Conservation (phyloP, 1,140 invertebrate genomes). For the Parapsyche elsis region DNA sequence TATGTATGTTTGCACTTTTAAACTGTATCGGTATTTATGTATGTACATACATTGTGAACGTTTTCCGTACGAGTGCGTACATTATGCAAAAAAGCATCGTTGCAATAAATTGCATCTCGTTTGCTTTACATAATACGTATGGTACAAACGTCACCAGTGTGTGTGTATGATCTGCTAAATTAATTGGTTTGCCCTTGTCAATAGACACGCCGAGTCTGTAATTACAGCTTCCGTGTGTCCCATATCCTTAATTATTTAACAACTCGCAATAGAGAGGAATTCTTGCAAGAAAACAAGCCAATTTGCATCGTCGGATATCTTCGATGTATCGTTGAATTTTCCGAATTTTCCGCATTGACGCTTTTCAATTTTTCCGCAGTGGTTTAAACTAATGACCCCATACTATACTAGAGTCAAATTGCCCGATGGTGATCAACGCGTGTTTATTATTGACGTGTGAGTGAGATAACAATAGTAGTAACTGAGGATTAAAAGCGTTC, state of each 20-base stretch:
- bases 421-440: too few relatives aligned
- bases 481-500: too few relatives aligned
- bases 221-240: conserved; percentile 29
- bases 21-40: too few relatives aligned
- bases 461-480: too few relatives aligned
- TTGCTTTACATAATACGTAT: too few relatives aligned
- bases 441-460: too few relatives aligned
- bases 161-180: background rate
- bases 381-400: too few relatives aligned
- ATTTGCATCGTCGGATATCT: background rate
- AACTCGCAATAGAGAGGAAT: background rate
- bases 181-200: conserved; percentile 20
- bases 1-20: too few relatives aligned
- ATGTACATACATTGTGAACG: background rate
- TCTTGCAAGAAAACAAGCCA: conserved; percentile 11
- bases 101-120: background rate
- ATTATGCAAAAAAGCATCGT: background rate
- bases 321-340: background rate
- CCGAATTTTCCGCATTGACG: too few relatives aligned
- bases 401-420: too few relatives aligned
- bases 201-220: conserved; percentile 12
- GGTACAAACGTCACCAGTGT: too few relatives aligned
- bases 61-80: background rate
- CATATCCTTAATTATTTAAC: conserved; percentile 37
- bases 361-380: too few relatives aligned